These are phyloP conservation scores for Poecilobothrus nobilitatus DNA, from an alignment of 2,888 invertebrate genomes.

Conservation along the genomic window DNA sequence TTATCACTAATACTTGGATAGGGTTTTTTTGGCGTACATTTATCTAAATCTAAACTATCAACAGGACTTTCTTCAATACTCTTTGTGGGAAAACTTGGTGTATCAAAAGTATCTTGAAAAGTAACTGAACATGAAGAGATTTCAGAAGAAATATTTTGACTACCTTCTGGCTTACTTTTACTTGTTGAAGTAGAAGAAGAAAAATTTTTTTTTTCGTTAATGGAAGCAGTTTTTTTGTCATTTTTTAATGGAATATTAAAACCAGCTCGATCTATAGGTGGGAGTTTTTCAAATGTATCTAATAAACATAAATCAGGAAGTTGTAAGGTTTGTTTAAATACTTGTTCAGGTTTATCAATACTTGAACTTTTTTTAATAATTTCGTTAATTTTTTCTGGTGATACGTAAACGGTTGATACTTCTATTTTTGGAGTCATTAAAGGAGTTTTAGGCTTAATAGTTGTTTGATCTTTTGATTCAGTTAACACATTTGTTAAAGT, in stretches of 20 bases:
- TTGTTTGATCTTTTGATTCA: background rate
- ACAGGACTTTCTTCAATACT: background rate
- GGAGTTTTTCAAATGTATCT: background rate
- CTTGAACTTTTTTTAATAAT: background rate
- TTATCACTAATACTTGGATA: background rate
- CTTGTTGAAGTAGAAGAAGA: background rate
- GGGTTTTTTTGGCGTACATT: background rate
- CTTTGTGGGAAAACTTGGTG: background rate
- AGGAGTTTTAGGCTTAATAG: background rate
- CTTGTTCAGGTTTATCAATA: background rate
- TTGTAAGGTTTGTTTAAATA: background rate
- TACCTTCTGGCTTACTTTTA: background rate
- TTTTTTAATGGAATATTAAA: background rate
- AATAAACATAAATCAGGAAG: background rate
- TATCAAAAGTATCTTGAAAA: background rate
- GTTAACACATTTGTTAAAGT: background rate
- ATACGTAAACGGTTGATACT: slow-evolving; percentile 10
- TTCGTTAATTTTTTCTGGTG: slow-evolving; percentile 11
- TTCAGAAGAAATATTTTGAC: background rate
- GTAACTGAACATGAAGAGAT: background rate
- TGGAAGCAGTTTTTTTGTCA: background rate
- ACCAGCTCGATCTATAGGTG: background rate
- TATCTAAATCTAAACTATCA: background rate
- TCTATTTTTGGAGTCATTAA: background rate
- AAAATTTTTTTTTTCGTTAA: background rate